phyloP scores from a whole-genome alignment of 2,797 vertebrate genomes.

The Apogon hyalosoma region DNA sequence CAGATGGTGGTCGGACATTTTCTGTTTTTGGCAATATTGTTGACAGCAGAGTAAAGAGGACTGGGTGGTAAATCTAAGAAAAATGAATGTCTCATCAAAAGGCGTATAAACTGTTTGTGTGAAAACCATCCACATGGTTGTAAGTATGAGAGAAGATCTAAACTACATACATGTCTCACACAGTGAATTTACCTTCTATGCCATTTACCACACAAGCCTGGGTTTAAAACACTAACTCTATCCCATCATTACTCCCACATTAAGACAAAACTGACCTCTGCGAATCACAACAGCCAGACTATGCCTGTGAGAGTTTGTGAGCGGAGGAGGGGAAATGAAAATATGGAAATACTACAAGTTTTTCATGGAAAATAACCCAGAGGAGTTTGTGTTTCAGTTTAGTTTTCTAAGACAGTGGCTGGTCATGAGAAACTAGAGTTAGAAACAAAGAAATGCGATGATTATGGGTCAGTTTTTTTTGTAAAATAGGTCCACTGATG shows the following conservation, averaged over 20 bases:
- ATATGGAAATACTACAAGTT: constrained; percentile 11
- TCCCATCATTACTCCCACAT: constrained; percentile 45
- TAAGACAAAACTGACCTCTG: constrained; percentile 42
- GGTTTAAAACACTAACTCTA: constrained; percentile 28
- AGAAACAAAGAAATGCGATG: not conserved
- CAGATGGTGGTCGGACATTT: constrained; percentile 55
- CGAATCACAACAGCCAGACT: constrained; percentile 38
- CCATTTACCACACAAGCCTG: constrained; percentile 21
- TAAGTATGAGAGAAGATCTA: not conserved
- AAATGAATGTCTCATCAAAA: constrained; percentile 16
- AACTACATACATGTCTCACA: constrained; percentile 11
- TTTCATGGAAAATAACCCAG: constrained; percentile 12
- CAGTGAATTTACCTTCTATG: not conserved
- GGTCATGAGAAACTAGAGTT: not conserved
- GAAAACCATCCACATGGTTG: not conserved
- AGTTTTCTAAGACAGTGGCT: not conserved
- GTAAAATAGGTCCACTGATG: too few species aligned
- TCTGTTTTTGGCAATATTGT: constrained; percentile 38
- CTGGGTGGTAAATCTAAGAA: constrained; percentile 19
- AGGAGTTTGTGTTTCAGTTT: constrained; percentile 18
- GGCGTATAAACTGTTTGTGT: not conserved
- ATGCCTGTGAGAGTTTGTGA: constrained; percentile 18
- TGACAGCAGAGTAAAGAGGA: constrained; percentile 19
- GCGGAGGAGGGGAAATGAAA: constrained; percentile 23
- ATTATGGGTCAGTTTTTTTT: too few species aligned